A percentile compares a stretch with the other conserved stretches of the same genome.
Evolutionary conservation across 1,140 invertebrate genomes (phyloP).

Genomic region (Habropoda laboriosa): DNA sequence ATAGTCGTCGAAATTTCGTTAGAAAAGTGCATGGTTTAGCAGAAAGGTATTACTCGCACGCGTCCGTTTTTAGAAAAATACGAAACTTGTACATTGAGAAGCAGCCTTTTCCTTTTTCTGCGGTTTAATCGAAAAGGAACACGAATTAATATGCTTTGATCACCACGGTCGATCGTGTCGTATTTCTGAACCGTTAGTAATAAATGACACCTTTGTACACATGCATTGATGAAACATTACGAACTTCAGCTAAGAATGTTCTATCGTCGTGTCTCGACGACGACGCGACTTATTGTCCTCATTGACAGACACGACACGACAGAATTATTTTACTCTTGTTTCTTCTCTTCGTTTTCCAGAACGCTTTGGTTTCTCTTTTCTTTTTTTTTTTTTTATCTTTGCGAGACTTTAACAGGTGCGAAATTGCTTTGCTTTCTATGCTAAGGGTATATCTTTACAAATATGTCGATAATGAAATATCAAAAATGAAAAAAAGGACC

Average conservation of each 20-base stretch:
- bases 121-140: background rate
- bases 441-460: constrained; percentile 13
- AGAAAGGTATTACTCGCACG: constrained; percentile 7
- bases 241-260: constrained; percentile 1
- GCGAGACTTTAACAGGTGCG: constrained; percentile 45
- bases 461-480: background rate
- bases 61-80: constrained; percentile 16
- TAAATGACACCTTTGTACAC: constrained; percentile 26
- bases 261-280: background rate
- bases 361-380: background rate
- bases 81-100: constrained; percentile 29
- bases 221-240: constrained; percentile 13
- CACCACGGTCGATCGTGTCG: background rate
- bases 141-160: background rate
- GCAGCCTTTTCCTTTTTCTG: constrained; percentile 14
- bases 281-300: constrained; percentile 38
- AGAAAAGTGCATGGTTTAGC: constrained; percentile 20
- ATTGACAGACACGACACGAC: constrained; percentile 36
- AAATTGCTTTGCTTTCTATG: constrained; percentile 22
- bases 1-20: background rate
- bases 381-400: constrained; percentile 1
- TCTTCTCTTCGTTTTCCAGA: background rate
- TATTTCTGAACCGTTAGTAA: background rate
- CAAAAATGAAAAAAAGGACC: background rate
- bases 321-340: background rate